Conservation (phyloP, 1,140 invertebrate species). For the Calosoma granatense region DNA sequence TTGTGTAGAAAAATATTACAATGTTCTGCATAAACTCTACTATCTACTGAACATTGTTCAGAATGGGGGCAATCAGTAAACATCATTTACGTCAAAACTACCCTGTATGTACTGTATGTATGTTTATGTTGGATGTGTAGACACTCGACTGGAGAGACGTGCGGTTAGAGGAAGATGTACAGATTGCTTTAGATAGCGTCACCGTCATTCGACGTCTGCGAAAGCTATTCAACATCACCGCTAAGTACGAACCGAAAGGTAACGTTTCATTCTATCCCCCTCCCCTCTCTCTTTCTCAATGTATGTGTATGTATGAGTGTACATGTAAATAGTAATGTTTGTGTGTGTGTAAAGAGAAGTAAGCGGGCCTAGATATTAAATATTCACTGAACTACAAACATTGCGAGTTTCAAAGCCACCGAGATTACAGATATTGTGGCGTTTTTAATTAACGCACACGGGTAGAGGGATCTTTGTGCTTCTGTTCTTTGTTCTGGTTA, state of each 20-base stretch:
- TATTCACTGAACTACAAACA: too few species aligned
- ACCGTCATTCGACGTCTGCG: slow-evolving; percentile 48
- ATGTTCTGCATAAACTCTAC: too few species aligned
- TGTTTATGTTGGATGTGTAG: background rate
- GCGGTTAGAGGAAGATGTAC: slow-evolving; percentile 39
- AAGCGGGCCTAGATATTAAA: slow-evolving; percentile 14
- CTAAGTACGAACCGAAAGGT: slow-evolving; percentile 40
- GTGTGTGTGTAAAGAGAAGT: slow-evolving; percentile 15
- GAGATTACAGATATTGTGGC: slow-evolving; percentile 12
- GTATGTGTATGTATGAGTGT: slow-evolving; percentile 30
- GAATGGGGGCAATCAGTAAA: too few species aligned
- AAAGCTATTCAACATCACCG: slow-evolving; percentile 45
- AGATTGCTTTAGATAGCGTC: slow-evolving; percentile 44
- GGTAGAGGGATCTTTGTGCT: background rate
- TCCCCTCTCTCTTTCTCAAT: slow-evolving; percentile 25
- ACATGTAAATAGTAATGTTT: too few species aligned
- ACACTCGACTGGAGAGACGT: background rate
- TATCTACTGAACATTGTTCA: too few species aligned
- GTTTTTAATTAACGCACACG: slow-evolving; percentile 3
- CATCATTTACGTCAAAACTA: too few species aligned
- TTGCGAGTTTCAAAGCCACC: too few species aligned
- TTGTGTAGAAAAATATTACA: too few species aligned
- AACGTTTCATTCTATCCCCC: slow-evolving; percentile 24
- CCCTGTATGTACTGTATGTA: too few species aligned
- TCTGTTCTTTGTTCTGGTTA: background rate